Evolutionary conservation across 2,113 vertebrate genomes (phyloP).

Genomic region (Atlantisia rogersi): DNA sequence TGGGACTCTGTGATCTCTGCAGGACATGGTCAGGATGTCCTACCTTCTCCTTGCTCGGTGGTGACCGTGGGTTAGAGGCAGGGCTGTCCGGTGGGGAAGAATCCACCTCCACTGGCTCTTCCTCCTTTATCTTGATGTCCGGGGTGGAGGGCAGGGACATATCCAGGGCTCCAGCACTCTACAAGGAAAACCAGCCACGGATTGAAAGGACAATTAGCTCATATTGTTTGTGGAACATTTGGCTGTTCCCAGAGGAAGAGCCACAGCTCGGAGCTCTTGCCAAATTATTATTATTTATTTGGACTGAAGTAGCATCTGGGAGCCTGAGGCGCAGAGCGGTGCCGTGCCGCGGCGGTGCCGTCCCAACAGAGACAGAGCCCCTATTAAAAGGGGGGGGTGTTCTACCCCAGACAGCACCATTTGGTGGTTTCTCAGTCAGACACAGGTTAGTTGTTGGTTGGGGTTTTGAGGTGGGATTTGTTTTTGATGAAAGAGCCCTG

Average conservation of each 20-base stretch:
- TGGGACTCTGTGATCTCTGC: background rate
- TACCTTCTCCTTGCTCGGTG: slow-evolving; percentile 73
- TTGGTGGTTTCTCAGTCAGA: background rate
- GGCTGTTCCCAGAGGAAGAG: background rate
- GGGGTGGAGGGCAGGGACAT: slow-evolving; percentile 90
- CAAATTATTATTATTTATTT: slow-evolving; percentile 32
- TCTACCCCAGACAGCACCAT: background rate
- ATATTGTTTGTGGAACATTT: fast-evolving
- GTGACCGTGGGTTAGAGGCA: slow-evolving; percentile 74
- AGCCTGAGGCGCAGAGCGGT: background rate
- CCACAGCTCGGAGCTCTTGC: background rate
- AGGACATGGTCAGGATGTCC: fast-evolving
- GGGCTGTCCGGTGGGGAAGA: slow-evolving; percentile 90
- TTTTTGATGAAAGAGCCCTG: background rate
- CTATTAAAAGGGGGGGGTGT: background rate
- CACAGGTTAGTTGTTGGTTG: too few relatives aligned
- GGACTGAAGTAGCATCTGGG: background rate
- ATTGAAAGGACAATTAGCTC: background rate
- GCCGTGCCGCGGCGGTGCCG: background rate
- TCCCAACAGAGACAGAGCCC: background rate
- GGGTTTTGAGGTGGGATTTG: background rate
- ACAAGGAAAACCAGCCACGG: background rate
- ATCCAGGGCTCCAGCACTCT: slow-evolving; percentile 84
- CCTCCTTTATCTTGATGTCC: slow-evolving; percentile 91
- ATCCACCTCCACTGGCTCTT: slow-evolving; percentile 90